These are phyloP conservation scores for Bucorvus abyssinicus DNA, from an alignment of 2,797 vertebrate species.

Conservation along the genomic window DNA sequence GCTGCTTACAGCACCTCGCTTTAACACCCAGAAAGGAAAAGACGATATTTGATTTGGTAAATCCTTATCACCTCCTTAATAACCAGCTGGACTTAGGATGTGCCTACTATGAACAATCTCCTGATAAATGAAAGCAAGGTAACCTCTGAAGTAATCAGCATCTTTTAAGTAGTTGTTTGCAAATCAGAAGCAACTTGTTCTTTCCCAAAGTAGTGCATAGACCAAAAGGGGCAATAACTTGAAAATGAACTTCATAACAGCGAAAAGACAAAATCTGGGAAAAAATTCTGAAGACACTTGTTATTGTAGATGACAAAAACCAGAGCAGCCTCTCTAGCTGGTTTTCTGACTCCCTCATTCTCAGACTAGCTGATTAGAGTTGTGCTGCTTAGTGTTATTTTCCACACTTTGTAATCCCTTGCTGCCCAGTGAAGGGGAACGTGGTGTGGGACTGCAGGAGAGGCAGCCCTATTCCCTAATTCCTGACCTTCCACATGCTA, in stretches of 20 bases:
- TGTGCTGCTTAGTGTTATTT: not conserved
- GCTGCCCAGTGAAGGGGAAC: not conserved
- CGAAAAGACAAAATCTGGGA: not conserved
- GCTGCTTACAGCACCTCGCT: not conserved
- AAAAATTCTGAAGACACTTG: not conserved
- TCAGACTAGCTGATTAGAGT: not conserved
- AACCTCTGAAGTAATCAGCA: not conserved
- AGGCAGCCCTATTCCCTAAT: not conserved
- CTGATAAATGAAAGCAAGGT: not conserved
- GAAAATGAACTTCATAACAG: not conserved
- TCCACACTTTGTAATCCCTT: not conserved
- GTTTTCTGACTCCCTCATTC: not conserved
- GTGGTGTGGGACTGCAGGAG: not conserved
- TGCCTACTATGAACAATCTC: not conserved
- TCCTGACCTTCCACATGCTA: not conserved
- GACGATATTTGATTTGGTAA: not conserved
- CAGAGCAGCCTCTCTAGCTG: not conserved
- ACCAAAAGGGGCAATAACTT: not conserved
- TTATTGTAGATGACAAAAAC: not conserved
- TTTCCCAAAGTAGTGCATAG: accelerated
- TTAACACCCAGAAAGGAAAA: not conserved
- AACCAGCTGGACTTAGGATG: not conserved
- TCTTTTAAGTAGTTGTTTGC: not conserved
- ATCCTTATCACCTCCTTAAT: not conserved
- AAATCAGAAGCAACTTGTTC: not conserved